phyloP scores from a whole-genome alignment of 2,888 invertebrate genomes.

The Noctua janthina region DNA sequence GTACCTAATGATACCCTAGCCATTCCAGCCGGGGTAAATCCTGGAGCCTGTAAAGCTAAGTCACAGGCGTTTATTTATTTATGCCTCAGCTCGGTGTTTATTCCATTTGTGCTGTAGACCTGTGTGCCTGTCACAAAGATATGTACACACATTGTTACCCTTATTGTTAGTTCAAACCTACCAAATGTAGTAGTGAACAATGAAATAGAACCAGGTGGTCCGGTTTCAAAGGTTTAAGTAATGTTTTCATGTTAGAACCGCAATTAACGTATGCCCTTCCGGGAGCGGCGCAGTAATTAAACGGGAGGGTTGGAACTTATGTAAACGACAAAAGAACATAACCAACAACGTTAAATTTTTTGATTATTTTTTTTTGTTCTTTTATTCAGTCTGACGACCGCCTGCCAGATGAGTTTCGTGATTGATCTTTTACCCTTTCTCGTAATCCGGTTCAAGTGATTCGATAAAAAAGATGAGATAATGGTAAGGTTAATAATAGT shows the following conservation, averaged over 20 bases:
- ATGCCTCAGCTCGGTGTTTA: constrained; percentile 42
- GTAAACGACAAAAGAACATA: constrained; percentile 37
- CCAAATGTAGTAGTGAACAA: constrained; percentile 73
- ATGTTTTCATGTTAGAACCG: constrained; percentile 78
- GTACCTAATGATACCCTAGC: constrained; percentile 33
- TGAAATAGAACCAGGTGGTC: constrained; percentile 78
- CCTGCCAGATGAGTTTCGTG: background rate
- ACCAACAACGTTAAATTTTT: background rate
- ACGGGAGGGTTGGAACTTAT: constrained; percentile 58
- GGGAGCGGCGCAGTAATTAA: constrained; percentile 75
- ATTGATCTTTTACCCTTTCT: background rate
- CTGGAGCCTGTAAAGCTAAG: constrained; percentile 9
- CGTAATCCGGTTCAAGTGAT: background rate
- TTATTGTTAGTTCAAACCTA: constrained; percentile 49
- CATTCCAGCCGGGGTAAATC: constrained; percentile 16
- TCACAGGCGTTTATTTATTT: constrained; percentile 51
- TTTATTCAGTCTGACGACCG: background rate
- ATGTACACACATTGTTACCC: constrained; percentile 59
- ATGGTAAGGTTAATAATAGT: background rate
- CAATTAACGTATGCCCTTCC: constrained; percentile 80
- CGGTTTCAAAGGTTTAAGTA: constrained; percentile 77
- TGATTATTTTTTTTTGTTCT: background rate
- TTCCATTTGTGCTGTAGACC: constrained; percentile 48
- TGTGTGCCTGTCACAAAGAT: constrained; percentile 53
- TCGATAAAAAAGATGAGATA: background rate